Evolutionary conservation across 2,113 vertebrate species (phyloP).

Genomic region (Psophia crepitans): DNA sequence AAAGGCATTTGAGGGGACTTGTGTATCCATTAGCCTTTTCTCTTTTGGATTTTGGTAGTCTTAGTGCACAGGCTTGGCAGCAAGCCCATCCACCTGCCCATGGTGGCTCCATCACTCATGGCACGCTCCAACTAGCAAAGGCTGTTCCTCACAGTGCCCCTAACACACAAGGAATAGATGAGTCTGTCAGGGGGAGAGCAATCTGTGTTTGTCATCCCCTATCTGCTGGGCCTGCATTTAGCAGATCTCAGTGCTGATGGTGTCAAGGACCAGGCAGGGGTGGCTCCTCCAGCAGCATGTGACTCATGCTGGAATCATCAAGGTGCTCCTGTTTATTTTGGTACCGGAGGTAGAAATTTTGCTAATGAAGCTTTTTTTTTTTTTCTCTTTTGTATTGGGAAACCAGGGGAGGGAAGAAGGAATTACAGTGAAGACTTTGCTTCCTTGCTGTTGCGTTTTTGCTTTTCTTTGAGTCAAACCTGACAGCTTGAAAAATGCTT

Average conservation of each 20-base stretch:
- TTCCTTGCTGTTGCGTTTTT: neutral
- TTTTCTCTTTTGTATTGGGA: neutral
- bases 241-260: neutral
- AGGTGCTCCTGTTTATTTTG: neutral
- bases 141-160: neutral
- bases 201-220: slow-evolving; percentile 60
- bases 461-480: neutral
- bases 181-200: slow-evolving; percentile 38
- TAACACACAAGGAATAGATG: slow-evolving; percentile 46
- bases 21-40: neutral
- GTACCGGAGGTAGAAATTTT: neutral
- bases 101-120: slow-evolving; percentile 6
- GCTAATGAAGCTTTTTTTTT: neutral
- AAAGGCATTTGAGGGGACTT: neutral
- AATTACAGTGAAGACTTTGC: neutral
- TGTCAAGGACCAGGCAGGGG: slow-evolving; percentile 40
- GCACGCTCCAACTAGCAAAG: neutral
- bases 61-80: neutral
- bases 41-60: neutral
- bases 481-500: neutral
- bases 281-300: neutral
- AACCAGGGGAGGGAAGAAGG: neutral
- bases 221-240: neutral
- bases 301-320: neutral
- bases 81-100: neutral